Conservation (phyloP, 2,113 vertebrate species). For the Sceloporus undulatus region DNA sequence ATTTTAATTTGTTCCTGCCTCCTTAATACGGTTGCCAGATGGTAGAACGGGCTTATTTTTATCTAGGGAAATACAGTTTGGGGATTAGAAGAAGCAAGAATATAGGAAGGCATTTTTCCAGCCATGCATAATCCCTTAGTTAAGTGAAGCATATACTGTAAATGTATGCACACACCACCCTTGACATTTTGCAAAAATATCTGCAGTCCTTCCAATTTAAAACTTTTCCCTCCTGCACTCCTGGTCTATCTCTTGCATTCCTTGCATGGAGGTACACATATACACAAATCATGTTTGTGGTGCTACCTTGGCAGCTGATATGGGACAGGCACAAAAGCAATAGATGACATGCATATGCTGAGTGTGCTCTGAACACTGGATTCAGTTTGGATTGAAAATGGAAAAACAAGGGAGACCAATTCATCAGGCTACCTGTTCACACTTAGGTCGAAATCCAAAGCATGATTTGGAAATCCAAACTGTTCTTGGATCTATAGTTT, state of each 20-base stretch:
- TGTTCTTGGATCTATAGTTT: too few relatives aligned
- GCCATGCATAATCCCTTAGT: constrained; percentile 17
- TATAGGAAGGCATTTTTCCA: constrained; percentile 14
- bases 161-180: not conserved
- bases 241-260: not conserved
- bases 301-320: too few relatives aligned
- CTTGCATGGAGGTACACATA: not conserved
- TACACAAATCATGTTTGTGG: not conserved
- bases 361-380: too few relatives aligned
- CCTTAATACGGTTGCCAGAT: constrained; percentile 3
- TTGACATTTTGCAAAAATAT: not conserved
- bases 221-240: not conserved
- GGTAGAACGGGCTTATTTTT: constrained; percentile 19
- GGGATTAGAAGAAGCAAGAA: constrained; percentile 15
- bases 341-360: not conserved
- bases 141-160: not conserved
- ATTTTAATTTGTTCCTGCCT: constrained; percentile 37
- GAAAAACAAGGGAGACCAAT: too few relatives aligned
- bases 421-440: too few relatives aligned
- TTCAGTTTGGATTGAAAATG: not conserved
- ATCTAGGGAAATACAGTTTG: constrained; percentile 21
- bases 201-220: not conserved
- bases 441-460: not conserved
- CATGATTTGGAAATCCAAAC: too few relatives aligned
- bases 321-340: too few relatives aligned